phyloP scores from a whole-genome alignment of 1,140 invertebrate species.

The Apis florea region DNA sequence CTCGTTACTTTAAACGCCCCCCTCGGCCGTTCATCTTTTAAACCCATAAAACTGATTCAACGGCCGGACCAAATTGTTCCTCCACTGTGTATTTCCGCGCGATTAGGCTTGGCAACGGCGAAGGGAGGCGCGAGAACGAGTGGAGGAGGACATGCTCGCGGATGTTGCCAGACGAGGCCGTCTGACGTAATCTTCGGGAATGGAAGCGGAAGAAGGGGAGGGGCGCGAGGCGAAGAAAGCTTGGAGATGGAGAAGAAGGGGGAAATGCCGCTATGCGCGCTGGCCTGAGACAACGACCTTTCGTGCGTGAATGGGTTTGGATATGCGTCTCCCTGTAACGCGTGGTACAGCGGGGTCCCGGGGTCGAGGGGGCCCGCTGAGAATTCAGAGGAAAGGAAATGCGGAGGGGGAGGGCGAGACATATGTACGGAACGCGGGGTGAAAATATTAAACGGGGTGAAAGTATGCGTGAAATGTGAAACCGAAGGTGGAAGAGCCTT shows the following conservation, averaged over 20 bases:
- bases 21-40: slow-evolving; percentile 23
- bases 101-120: slow-evolving; percentile 46
- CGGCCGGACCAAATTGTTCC: slow-evolving; percentile 35
- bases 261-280: slow-evolving; percentile 19
- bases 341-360: slow-evolving; percentile 4
- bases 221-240: slow-evolving; percentile 34
- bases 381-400: slow-evolving; percentile 10
- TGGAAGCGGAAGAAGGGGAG: slow-evolving; percentile 19
- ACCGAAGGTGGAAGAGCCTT: background rate
- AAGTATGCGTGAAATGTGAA: background rate
- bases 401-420: background rate
- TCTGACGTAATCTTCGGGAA: slow-evolving; percentile 61
- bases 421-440: slow-evolving; percentile 14
- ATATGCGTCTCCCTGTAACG: slow-evolving; percentile 45
- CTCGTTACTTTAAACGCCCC: slow-evolving; percentile 11
- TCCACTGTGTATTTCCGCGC: slow-evolving; percentile 47
- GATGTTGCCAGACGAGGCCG: slow-evolving; percentile 54
- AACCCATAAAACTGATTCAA: slow-evolving; percentile 48
- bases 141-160: slow-evolving; percentile 47
- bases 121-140: background rate
- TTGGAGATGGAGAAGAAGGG: background rate
- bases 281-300: slow-evolving; percentile 38
- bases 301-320: slow-evolving; percentile 42
- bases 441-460: slow-evolving; percentile 16
- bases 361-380: slow-evolving; percentile 23